Percentiles rank a stretch among this genome's conserved stretches.
Conservation (phyloP, 2,888 invertebrate genomes). For the Pharmacophagus antenor region DNA sequence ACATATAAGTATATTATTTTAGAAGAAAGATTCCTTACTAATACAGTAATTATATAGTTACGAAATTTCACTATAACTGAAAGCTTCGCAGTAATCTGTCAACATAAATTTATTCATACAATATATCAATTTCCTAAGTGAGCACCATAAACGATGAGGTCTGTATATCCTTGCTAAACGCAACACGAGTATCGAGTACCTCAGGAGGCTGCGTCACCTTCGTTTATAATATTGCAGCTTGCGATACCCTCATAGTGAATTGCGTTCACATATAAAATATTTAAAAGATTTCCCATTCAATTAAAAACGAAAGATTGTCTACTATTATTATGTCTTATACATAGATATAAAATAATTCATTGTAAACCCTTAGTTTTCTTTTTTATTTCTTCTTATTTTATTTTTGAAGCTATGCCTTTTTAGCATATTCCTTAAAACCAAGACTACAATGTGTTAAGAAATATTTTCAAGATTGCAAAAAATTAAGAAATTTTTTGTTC, state of each 20-base stretch:
- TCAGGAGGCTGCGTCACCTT: slow-evolving; percentile 7
- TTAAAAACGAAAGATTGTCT: no score
- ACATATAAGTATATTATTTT: no score
- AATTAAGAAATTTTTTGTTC: no score
- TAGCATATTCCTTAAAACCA: no score
- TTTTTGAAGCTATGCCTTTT: no score
- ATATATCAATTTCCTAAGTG: slow-evolving; percentile 31
- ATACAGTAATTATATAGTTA: slow-evolving; percentile 12
- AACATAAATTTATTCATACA: slow-evolving; percentile 29
- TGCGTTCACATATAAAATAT: background rate
- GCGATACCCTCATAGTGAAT: slow-evolving; percentile 7
- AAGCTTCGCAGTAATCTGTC: slow-evolving; percentile 26
- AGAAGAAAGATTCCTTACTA: background rate
- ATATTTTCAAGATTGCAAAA: no score
- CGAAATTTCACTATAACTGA: slow-evolving; percentile 27
- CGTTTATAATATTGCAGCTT: slow-evolving; percentile 16
- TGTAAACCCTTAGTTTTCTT: no score
- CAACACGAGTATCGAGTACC: slow-evolving; percentile 14
- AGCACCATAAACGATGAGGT: slow-evolving; percentile 29
- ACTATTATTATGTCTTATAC: no score
- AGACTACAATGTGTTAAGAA: no score
- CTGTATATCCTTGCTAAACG: slow-evolving; percentile 23
- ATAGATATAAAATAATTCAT: no score
- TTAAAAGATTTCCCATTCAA: background rate
- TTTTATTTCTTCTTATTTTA: no score